These are phyloP conservation scores for Drosophila longiperda DNA, from an alignment of 2,888 invertebrate species.

Conservation along the genomic window DNA sequence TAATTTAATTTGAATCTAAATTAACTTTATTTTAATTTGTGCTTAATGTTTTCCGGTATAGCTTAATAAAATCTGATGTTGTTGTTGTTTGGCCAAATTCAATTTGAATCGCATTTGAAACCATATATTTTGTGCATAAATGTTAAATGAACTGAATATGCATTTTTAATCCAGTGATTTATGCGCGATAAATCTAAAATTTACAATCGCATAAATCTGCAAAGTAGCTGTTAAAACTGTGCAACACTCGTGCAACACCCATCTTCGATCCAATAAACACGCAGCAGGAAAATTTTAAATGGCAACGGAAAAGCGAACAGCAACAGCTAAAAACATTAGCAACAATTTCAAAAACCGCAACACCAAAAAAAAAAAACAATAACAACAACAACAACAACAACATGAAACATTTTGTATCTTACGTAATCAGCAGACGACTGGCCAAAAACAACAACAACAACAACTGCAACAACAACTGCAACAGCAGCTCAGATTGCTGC, in stretches of 20 bases:
- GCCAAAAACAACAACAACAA: conserved; percentile 22
- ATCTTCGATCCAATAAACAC: conserved; percentile 64
- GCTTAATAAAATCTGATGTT: background rate
- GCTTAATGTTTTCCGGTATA: background rate
- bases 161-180: background rate
- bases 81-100: background rate
- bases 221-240: conserved; percentile 3
- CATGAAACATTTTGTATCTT: conserved; percentile 41
- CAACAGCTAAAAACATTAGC: conserved; percentile 42
- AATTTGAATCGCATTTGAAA: background rate
- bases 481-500: conserved; percentile 48
- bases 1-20: background rate
- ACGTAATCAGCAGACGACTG: conserved; percentile 37
- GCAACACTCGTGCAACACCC: conserved; percentile 35
- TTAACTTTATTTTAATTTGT: background rate
- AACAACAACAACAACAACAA: conserved; percentile 39
- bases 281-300: conserved; percentile 65
- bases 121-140: background rate
- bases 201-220: background rate
- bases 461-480: conserved; percentile 6
- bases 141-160: background rate
- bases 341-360: conserved; percentile 52
- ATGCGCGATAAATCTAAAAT: background rate
- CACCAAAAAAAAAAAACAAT: conserved; percentile 33
- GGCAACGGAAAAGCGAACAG: conserved; percentile 54